phyloP scores from a whole-genome alignment of 1,140 invertebrate genomes.

The Sinella curviseta region DNA sequence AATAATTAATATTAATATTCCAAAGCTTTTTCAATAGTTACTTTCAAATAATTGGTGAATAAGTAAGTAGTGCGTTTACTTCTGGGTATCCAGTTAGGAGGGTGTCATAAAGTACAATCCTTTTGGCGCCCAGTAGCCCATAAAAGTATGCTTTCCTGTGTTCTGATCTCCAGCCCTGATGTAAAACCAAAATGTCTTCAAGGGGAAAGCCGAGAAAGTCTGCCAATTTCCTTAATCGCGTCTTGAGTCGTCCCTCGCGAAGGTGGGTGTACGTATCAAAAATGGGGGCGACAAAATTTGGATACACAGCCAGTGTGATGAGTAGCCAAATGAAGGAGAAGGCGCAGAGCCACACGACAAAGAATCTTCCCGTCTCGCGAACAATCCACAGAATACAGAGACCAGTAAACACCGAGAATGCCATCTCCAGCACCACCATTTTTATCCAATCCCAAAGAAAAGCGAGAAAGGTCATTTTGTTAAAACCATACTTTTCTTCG shows the following conservation, averaged over 20 bases:
- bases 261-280: background rate
- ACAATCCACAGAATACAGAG: background rate
- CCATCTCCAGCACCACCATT: background rate
- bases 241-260: background rate
- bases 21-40: too few species aligned
- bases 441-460: background rate
- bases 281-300: slow-evolving; percentile 3
- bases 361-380: background rate
- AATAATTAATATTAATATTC: too few species aligned
- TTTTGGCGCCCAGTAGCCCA: background rate
- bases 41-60: too few species aligned
- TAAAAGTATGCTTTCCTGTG: background rate
- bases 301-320: background rate
- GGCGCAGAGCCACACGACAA: background rate
- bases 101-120: background rate
- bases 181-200: background rate
- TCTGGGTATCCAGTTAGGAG: background rate
- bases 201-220: background rate
- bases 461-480: background rate
- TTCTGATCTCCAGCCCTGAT: background rate
- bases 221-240: background rate
- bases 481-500: slow-evolving; percentile 7
- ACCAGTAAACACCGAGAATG: background rate
- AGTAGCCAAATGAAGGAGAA: background rate
- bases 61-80: background rate